phyloP scores from a whole-genome alignment of 2,797 vertebrate species.

The Salmo trutta region DNA sequence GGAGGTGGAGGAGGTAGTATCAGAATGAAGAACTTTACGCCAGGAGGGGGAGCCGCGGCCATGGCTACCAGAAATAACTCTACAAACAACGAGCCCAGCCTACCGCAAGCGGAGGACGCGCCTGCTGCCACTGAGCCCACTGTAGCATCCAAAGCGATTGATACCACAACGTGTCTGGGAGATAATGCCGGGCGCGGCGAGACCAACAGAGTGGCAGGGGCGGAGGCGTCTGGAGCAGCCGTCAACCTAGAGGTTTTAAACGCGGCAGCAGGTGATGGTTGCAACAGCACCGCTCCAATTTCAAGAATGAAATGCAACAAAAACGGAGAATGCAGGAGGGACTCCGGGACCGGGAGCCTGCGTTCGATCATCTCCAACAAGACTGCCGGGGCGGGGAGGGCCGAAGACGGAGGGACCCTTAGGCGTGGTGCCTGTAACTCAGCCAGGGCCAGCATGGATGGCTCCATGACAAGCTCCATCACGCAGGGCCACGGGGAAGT shows the following conservation, averaged over 20 bases:
- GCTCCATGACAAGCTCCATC: slow-evolving; percentile 72
- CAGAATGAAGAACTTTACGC: slow-evolving; percentile 80
- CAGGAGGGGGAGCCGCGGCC: slow-evolving; percentile 79
- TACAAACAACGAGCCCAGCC: slow-evolving; percentile 68
- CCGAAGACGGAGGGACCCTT: slow-evolving; percentile 62
- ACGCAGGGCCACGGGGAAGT: slow-evolving; percentile 71
- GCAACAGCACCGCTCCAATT: slow-evolving; percentile 65
- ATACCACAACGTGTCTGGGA: slow-evolving; percentile 69
- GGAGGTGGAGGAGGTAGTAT: slow-evolving; percentile 76
- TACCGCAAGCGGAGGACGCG: slow-evolving; percentile 71
- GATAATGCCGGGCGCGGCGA: slow-evolving; percentile 73
- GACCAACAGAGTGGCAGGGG: slow-evolving; percentile 59
- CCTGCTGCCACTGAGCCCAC: slow-evolving; percentile 68
- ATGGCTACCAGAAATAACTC: slow-evolving; percentile 74
- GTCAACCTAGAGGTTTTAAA: slow-evolving; percentile 63
- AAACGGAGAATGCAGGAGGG: slow-evolving; percentile 85
- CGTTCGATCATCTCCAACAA: slow-evolving; percentile 80
- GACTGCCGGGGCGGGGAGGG: slow-evolving; percentile 71
- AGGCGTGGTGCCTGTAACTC: slow-evolving; percentile 76
- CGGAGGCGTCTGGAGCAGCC: slow-evolving; percentile 58
- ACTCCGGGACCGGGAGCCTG: slow-evolving; percentile 79
- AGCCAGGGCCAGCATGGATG: slow-evolving; percentile 78
- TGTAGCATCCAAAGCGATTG: slow-evolving; percentile 63
- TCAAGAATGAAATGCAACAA: slow-evolving; percentile 85
- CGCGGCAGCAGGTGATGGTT: slow-evolving; percentile 68